phyloP scores from a whole-genome alignment of 1,140 invertebrate genomes.

The Pogonomyrmex californicus region DNA sequence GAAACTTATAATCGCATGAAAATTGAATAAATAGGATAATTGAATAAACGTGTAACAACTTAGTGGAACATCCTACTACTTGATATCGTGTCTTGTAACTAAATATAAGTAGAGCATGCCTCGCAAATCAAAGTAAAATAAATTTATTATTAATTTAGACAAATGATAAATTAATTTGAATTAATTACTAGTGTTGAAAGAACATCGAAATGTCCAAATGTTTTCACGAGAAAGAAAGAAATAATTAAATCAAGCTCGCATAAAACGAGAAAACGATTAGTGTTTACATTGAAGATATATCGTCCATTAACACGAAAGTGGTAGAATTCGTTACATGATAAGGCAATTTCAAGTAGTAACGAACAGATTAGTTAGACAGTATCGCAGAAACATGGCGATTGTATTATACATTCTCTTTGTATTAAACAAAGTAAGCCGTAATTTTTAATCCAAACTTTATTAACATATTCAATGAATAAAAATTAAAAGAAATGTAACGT shows the following conservation, averaged over 20 bases:
- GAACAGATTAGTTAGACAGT: not conserved
- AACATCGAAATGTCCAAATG: not conserved
- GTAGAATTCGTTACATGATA: not conserved
- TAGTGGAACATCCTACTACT: not conserved
- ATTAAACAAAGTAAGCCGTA: not conserved
- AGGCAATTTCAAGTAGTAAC: constrained; percentile 7
- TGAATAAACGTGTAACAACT: not conserved
- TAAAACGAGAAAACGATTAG: not conserved
- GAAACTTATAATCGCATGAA: constrained; percentile 17
- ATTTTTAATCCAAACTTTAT: not conserved
- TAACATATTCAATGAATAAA: not conserved
- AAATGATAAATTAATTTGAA: not conserved
- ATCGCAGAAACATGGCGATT: not conserved
- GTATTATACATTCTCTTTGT: not conserved
- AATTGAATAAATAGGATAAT: not conserved
- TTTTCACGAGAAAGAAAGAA: not conserved
- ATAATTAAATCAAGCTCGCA: not conserved
- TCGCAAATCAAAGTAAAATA: not conserved
- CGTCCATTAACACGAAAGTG: not conserved
- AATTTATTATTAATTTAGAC: constrained; percentile 9
- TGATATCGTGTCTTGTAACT: not conserved
- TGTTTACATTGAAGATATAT: not conserved
- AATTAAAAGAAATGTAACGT: not conserved
- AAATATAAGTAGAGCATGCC: not conserved
- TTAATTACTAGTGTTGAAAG: not conserved